Percentiles rank a stretch among this genome's conserved stretches.
phyloP scores from a whole-genome alignment of 2,113 vertebrate species.

The Leucopsar rothschildi region DNA sequence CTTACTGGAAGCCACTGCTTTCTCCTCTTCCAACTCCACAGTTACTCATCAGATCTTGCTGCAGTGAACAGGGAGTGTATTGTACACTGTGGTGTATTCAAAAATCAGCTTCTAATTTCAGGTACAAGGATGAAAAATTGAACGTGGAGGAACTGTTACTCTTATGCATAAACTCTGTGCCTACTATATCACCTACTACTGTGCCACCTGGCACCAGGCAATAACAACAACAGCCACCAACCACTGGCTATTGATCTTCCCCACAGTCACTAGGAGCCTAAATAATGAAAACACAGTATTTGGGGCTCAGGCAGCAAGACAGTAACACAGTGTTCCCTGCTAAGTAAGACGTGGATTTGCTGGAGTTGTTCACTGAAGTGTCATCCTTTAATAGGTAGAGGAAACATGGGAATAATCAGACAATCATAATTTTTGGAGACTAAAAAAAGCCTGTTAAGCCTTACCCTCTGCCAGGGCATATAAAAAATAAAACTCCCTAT shows the following conservation, averaged over 20 bases:
- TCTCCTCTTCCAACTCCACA: not conserved
- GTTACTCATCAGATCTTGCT: not conserved
- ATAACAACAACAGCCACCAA: not conserved
- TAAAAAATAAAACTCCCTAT: not conserved
- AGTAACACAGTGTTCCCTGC: not conserved
- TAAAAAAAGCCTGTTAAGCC: not conserved
- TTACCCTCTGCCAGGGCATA: not conserved
- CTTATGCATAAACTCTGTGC: not conserved
- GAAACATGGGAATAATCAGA: not conserved
- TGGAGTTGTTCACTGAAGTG: not conserved
- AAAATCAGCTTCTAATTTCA: constrained; percentile 34
- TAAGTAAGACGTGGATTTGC: not conserved
- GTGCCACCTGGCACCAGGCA: not conserved
- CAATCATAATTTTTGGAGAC: not conserved
- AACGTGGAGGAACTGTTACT: not conserved
- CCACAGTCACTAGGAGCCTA: not conserved
- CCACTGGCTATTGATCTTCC: not conserved
- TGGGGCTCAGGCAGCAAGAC: not conserved
- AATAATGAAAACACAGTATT: not conserved
- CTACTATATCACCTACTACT: not conserved
- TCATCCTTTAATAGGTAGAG: not conserved
- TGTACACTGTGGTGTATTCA: not conserved
- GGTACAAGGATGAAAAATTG: constrained; percentile 23
- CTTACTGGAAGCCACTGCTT: not conserved
- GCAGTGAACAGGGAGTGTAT: not conserved